Percentiles rank a stretch among this genome's conserved stretches.
Conservation (phyloP, 2,888 invertebrate species). For the Steinernema scapterisci region DNA sequence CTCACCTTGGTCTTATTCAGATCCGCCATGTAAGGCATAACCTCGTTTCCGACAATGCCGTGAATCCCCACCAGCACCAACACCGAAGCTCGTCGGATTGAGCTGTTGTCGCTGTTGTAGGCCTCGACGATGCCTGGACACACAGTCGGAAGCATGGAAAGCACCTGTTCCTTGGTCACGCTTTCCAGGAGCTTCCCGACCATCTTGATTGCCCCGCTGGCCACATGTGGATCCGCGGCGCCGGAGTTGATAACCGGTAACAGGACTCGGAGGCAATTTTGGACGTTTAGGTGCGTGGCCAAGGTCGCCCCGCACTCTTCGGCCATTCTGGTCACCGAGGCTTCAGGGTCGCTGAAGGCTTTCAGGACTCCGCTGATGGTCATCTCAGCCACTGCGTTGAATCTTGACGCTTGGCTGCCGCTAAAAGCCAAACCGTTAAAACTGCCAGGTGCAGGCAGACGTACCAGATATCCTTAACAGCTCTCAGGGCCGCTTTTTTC, state of each 20-base stretch:
- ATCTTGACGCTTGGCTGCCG: constrained; percentile 75
- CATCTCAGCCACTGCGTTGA: constrained; percentile 87
- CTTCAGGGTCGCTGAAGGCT: constrained; percentile 76
- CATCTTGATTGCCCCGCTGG: constrained; percentile 41
- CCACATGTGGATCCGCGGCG: constrained; percentile 33
- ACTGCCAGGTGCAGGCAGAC: constrained; percentile 68
- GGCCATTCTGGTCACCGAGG: constrained; percentile 74
- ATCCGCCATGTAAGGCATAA: background rate
- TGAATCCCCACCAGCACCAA: background rate
- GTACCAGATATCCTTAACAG: constrained; percentile 83
- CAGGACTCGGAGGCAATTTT: constrained; percentile 78
- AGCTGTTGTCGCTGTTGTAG: background rate
- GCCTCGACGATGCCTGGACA: constrained; percentile 36
- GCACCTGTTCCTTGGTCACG: constrained; percentile 36
- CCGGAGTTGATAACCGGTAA: constrained; percentile 79
- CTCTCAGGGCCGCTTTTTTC: constrained; percentile 74
- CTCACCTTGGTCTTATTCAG: constrained; percentile 4
- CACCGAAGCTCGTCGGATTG: background rate
- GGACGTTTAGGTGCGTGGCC: constrained; percentile 81
- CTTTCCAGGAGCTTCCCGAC: constrained; percentile 36
- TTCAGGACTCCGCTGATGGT: constrained; percentile 86
- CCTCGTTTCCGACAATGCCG: background rate
- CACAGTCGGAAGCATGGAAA: constrained; percentile 34
- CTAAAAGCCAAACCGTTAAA: constrained; percentile 39
- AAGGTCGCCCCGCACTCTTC: constrained; percentile 82